Percentiles rank a stretch among this genome's conserved stretches.
Conservation (phyloP, 35 echinoderm and acorn worm species). For the Stichopus chloronotus region DNA sequence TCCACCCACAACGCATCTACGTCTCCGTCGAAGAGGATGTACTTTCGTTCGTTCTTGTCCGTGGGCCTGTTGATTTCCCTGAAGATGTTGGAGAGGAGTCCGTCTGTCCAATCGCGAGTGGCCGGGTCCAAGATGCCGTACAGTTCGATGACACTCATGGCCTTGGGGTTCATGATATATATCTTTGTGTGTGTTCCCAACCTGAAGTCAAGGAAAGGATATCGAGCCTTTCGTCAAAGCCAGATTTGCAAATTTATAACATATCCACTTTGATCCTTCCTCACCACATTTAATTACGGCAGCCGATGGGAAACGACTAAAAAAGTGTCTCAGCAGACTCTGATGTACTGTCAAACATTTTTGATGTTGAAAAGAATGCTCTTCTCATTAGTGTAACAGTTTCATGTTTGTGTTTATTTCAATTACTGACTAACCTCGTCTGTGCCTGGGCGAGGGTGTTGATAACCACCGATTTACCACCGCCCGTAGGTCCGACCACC, state of each 20-base stretch:
- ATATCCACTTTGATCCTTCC: too few relatives aligned
- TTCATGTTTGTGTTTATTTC: not conserved
- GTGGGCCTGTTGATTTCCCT: conserved; percentile 98
- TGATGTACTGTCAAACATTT: too few relatives aligned
- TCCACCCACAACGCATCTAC: conserved; percentile 96
- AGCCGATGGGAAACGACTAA: too few relatives aligned
- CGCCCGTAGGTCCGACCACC: conserved; percentile 97
- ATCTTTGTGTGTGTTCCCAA: conserved; percentile 87
- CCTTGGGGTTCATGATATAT: conserved; percentile 96
- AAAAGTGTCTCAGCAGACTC: too few relatives aligned
- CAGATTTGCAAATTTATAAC: not conserved
- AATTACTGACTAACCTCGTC: conserved; percentile 77
- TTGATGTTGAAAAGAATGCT: too few relatives aligned
- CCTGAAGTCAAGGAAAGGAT: conserved; percentile 30
- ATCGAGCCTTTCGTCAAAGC: not conserved
- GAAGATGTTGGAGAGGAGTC: conserved; percentile 99
- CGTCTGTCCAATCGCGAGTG: conserved; percentile 98
- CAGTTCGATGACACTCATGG: conserved; percentile 94
- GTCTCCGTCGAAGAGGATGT: conserved; percentile 99
- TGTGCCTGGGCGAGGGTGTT: conserved; percentile 93
- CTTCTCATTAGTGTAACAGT: too few relatives aligned
- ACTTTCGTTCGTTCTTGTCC: conserved; percentile 98
- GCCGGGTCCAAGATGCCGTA: conserved; percentile 89
- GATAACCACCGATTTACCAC: conserved; percentile 96
- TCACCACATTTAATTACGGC: too few relatives aligned